Conservation (phyloP, 2,888 invertebrate species). For the Metacarcinus magister region DNA sequence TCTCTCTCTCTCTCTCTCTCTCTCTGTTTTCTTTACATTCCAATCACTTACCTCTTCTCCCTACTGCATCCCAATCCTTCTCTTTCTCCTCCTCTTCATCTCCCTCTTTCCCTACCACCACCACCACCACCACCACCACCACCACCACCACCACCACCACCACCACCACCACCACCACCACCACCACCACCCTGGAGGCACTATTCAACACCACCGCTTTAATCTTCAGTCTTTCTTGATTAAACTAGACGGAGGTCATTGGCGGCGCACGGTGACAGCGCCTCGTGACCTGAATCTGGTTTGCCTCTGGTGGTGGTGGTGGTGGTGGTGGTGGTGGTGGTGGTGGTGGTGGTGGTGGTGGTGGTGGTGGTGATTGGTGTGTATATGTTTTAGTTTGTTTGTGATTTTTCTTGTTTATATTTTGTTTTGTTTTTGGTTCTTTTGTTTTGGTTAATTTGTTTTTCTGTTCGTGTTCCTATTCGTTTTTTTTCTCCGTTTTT, state of each 20-base stretch:
- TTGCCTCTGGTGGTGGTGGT: background rate
- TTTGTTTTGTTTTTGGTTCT: background rate
- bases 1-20: background rate
- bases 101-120: background rate
- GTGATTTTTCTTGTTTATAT: background rate
- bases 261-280: background rate
- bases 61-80: background rate
- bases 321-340: constrained; percentile 4
- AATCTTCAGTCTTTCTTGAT: constrained; percentile 35
- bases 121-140: no score
- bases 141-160: no score
- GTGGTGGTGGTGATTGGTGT: background rate
- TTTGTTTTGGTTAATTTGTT: no score
- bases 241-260: background rate
- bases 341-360: background rate
- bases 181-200: no score
- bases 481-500: no score
- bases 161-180: no score
- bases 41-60: background rate
- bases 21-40: background rate
- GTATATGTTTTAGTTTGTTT: no score
- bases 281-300: background rate
- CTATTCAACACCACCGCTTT: constrained; percentile 23
- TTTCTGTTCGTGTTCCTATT: no score
- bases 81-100: background rate